A percentile compares a stretch with the other conserved stretches of the same genome.
phyloP scores from a whole-genome alignment of 1,140 invertebrate genomes.

The Brachionus angularis region DNA sequence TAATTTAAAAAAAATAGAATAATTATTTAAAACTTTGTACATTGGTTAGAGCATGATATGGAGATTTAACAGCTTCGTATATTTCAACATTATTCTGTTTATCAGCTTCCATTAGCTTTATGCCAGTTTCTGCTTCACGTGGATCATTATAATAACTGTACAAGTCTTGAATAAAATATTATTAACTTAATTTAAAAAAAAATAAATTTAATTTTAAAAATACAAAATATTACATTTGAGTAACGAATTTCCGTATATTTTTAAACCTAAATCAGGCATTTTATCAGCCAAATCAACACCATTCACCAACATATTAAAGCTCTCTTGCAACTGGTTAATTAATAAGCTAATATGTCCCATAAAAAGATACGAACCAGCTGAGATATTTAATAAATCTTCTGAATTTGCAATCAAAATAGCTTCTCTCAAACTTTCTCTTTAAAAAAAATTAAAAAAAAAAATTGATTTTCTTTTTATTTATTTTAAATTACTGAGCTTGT shows the following conservation, averaged over 20 bases:
- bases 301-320: conserved; percentile 16
- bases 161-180: neutral
- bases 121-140: neutral
- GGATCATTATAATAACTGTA: conserved; percentile 14
- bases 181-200: too few relatives aligned
- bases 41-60: neutral
- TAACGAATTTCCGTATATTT: conserved; percentile 8
- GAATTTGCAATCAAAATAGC: conserved; percentile 31
- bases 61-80: neutral
- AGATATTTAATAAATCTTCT: conserved; percentile 22
- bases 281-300: conserved; percentile 16
- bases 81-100: neutral
- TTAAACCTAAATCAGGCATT: conserved; percentile 31
- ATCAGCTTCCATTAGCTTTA: conserved; percentile 1
- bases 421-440: conserved; percentile 21
- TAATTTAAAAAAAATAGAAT: neutral
- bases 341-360: conserved; percentile 18
- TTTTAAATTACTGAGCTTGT: conserved; percentile 18
- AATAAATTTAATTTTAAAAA: too few relatives aligned
- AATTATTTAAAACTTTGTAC: neutral
- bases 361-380: conserved; percentile 13
- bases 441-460: conserved; percentile 11
- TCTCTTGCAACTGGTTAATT: conserved; percentile 27
- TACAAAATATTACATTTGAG: neutral
- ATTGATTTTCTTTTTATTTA: neutral